Evolutionary conservation across 2,888 invertebrate species (phyloP).

Genomic region (Lysandra bellargus): DNA sequence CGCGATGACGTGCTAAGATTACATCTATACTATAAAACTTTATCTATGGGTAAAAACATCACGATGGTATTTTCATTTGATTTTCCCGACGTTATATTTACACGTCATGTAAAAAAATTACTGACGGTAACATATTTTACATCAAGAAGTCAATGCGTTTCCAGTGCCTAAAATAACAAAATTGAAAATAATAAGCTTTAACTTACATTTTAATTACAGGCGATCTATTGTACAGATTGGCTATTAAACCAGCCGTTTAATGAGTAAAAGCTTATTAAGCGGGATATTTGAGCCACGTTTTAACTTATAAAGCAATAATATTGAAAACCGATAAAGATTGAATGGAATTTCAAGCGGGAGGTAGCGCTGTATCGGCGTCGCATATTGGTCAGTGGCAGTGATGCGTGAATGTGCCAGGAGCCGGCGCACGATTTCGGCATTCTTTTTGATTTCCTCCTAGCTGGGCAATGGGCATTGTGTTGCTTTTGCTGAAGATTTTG

Average conservation of each 20-base stretch:
- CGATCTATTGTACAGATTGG: not conserved
- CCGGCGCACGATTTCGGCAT: not conserved
- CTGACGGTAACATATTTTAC: no score
- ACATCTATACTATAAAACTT: no score
- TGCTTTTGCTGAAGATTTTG: not conserved
- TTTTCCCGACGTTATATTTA: no score
- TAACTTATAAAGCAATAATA: conserved; percentile 40
- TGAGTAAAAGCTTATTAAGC: conserved; percentile 28
- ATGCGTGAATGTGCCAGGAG: conserved; percentile 56
- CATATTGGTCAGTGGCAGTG: conserved; percentile 62
- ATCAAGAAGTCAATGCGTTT: no score
- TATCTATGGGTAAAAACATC: no score
- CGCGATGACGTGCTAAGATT: no score
- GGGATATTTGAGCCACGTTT: conserved; percentile 11
- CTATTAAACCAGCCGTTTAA: not conserved
- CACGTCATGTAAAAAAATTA: no score
- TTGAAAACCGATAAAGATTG: conserved; percentile 49
- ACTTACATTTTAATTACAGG: not conserved
- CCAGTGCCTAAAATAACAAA: not conserved
- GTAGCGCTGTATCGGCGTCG: conserved; percentile 46
- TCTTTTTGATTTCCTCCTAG: not conserved
- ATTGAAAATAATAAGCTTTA: not conserved
- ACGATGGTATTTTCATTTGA: no score
- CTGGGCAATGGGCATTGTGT: not conserved
- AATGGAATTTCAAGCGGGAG: conserved; percentile 64